Evolutionary conservation across 2,797 vertebrate genomes (phyloP), one percentile per base, ranked within the genome.

Genomic region (Propithecus deckenii): DNA sequence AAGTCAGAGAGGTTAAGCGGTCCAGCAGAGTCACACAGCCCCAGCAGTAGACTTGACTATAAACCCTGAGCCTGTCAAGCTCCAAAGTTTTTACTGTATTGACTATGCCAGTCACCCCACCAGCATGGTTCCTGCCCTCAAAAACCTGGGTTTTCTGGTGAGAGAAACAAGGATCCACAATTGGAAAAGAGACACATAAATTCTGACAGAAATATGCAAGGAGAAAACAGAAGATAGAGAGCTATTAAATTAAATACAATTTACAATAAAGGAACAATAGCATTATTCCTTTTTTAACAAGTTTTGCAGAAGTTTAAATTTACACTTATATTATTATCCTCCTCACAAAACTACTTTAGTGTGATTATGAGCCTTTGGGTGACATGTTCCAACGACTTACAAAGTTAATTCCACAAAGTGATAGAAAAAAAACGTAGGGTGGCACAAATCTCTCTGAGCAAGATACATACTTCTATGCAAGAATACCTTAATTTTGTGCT

Each of bases 351-450:
- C 71, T 61, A 69, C 9, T 32, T 81, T 6, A 48, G 4, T 61
- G 23, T n/a, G 4, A 63, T 88, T 94, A 52, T 38, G 41, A 89
- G 18, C 23, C 41, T 9, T 78, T 80, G 74, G 43, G 30, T 74
- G 55, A 65, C 6, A 46, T 22, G 9, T 23, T 65, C 76, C 65
- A 74, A 52, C 85, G 52, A 80, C 28, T 48, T 55, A 61, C 5
- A 63, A 71, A 78, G 75, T 72, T 80, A 96, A 79, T 89, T 87
- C 48, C 38, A 57, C 65, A 79, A 83, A 96, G n/a, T 84, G 46
- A 85, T 28, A 74, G 41, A 57, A 79, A 79, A 72, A 65, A 96
- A 78, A 0, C 4, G 0, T 4, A 89, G 48, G 80, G 72, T 48
- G 46, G 69, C 20, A 86, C 69, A 87, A 83, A 83, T 52, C 59